phyloP scores from a whole-genome alignment of 2,888 invertebrate genomes.

The Capitulum mitella region DNA sequence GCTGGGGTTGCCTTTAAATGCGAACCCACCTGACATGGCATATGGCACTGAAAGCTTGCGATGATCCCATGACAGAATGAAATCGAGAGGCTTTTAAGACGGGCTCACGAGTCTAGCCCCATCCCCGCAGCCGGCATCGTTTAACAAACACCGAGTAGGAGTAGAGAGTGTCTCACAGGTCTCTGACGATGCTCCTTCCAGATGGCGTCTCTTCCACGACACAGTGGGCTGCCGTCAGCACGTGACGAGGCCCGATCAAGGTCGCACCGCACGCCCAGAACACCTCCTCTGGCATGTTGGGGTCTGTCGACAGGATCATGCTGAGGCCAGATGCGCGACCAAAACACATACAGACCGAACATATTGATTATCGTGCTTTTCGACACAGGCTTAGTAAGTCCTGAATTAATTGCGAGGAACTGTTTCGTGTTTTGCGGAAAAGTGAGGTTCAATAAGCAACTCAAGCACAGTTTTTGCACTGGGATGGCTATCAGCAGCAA shows the following conservation, averaged over 20 bases:
- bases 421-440: too few relatives aligned
- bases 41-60: neutral
- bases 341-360: too few relatives aligned
- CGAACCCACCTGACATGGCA: neutral
- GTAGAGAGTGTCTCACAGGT: too few relatives aligned
- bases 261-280: conserved; percentile 10
- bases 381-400: too few relatives aligned
- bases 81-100: neutral
- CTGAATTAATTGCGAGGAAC: too few relatives aligned
- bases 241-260: neutral
- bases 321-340: too few relatives aligned
- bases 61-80: neutral
- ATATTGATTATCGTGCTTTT: too few relatives aligned
- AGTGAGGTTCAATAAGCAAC: too few relatives aligned
- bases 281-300: neutral
- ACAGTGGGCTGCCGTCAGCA: conserved; percentile 1
- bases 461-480: too few relatives aligned
- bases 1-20: neutral
- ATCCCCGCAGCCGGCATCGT: neutral
- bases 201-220: neutral
- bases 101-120: neutral
- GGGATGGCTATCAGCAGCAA: too few relatives aligned
- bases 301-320: neutral
- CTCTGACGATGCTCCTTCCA: neutral
- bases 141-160: too few relatives aligned